Percentiles rank a stretch among this genome's conserved stretches.
These are phyloP conservation scores for Ceramica pisi DNA, from an alignment of 2,888 invertebrate genomes.

Conservation along the genomic window DNA sequence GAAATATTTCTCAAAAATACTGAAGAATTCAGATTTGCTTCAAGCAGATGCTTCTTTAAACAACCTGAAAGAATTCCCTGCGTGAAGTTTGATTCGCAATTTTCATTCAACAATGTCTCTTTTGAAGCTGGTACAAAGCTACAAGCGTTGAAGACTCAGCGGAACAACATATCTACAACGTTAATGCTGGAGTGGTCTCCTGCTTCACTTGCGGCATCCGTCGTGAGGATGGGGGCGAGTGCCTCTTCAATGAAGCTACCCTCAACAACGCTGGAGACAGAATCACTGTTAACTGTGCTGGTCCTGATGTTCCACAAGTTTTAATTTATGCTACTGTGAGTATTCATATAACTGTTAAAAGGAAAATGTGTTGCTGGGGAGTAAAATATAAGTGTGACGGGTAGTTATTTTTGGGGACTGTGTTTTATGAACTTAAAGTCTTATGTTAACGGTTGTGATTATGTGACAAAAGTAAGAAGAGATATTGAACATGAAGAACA, in stretches of 20 bases:
- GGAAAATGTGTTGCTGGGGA: neutral
- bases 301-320: conserved; percentile 95
- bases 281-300: conserved; percentile 95
- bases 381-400: neutral
- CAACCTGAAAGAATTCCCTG: neutral
- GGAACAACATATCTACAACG: conserved; percentile 95
- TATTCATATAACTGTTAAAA: neutral
- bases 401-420: neutral
- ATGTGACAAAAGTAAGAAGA: neutral
- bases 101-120: neutral
- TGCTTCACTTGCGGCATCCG: conserved; percentile 95
- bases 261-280: conserved; percentile 92
- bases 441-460: neutral
- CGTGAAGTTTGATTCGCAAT: too few species aligned
- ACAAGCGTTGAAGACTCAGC: conserved; percentile 94
- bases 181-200: conserved; percentile 89
- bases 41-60: too few species aligned
- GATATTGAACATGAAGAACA: too few species aligned
- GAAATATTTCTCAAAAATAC: neutral
- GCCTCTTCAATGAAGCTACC: conserved; percentile 92
- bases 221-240: conserved; percentile 86
- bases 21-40: neutral
- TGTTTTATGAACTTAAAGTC: neutral
- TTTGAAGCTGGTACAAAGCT: conserved; percentile 95
- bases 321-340: conserved; percentile 66